These are phyloP conservation scores for Vanessa cardui DNA, from an alignment of 2,888 invertebrate species.

Conservation along the genomic window DNA sequence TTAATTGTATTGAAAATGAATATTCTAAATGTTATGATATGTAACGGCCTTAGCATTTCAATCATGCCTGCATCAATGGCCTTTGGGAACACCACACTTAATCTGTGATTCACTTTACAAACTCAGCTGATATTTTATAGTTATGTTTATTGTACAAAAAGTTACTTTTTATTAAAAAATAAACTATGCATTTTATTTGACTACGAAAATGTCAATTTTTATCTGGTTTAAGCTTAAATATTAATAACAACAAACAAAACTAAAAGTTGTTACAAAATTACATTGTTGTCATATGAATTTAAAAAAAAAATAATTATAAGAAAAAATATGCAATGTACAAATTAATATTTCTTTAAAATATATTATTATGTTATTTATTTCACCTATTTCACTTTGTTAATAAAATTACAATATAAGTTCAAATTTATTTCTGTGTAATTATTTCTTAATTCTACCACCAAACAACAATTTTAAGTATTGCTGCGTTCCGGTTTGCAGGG, in stretches of 20 bases:
- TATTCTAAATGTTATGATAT: conserved; percentile 57
- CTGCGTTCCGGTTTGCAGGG: too few relatives aligned
- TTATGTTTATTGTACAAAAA: conserved; percentile 39
- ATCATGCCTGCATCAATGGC: conserved; percentile 62
- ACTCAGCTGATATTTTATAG: conserved; percentile 57
- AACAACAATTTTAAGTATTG: too few relatives aligned
- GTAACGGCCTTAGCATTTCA: conserved; percentile 59
- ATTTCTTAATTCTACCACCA: conserved; percentile 21
- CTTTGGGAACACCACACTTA: conserved; percentile 72
- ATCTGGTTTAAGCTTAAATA: conserved; percentile 32
- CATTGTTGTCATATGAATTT: conserved; percentile 69
- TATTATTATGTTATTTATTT: conserved; percentile 80
- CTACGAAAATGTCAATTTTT: conserved; percentile 28
- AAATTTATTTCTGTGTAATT: conserved; percentile 50
- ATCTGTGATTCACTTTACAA: conserved; percentile 79
- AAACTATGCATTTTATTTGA: conserved; percentile 32
- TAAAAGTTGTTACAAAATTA: conserved; percentile 46
- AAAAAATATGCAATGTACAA: conserved; percentile 77
- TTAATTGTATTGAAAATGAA: conserved; percentile 44
- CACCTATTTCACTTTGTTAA: conserved; percentile 71
- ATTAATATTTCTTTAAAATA: conserved; percentile 78
- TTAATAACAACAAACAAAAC: conserved; percentile 48
- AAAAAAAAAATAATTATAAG: conserved; percentile 64
- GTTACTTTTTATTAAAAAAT: conserved; percentile 26
- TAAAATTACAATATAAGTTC: conserved; percentile 71